Percentiles rank a stretch among this genome's conserved stretches.
These are phyloP conservation scores for Esox masquinongy DNA, from an alignment of 2,797 vertebrate species.

Conservation along the genomic window DNA sequence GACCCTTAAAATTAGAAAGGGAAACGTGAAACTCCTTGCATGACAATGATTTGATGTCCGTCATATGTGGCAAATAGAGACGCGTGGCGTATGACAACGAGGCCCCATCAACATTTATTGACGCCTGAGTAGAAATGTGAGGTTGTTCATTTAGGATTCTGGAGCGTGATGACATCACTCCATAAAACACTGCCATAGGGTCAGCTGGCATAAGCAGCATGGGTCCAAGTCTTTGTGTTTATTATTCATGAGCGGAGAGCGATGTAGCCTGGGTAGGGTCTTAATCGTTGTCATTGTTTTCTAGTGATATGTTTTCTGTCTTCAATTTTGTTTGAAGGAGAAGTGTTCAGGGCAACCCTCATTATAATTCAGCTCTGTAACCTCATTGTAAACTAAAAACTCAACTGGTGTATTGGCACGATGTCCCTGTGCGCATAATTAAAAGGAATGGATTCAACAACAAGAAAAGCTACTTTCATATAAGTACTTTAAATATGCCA, in stretches of 20 bases:
- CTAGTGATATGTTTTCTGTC: constrained; percentile 58
- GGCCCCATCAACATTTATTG: constrained; percentile 77
- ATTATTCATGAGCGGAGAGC: constrained; percentile 72
- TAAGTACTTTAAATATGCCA: neutral
- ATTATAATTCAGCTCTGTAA: constrained; percentile 1
- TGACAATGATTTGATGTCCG: constrained; percentile 84
- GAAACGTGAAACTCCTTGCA: constrained; percentile 85
- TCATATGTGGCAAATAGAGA: constrained; percentile 57
- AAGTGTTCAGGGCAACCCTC: constrained; percentile 19
- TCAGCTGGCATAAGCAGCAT: constrained; percentile 56
- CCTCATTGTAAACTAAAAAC: neutral
- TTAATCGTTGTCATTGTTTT: constrained; percentile 67
- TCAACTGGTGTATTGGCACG: constrained; percentile 1
- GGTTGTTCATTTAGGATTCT: constrained; percentile 76
- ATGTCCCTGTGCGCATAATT: neutral
- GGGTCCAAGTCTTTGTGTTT: constrained; percentile 62
- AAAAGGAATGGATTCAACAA: neutral
- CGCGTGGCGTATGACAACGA: constrained; percentile 52
- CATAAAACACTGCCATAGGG: constrained; percentile 65
- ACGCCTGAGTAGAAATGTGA: constrained; percentile 60
- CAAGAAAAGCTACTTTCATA: constrained; percentile 15
- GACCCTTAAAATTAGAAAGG: constrained; percentile 93
- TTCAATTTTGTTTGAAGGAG: constrained; percentile 22
- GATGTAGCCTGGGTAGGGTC: constrained; percentile 44
- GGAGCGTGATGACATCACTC: constrained; percentile 76